Evolutionary conservation across 2,888 invertebrate species (phyloP), one percentile per base, ranked within the genome.

Genomic region (Drosophila anomalata): DNA sequence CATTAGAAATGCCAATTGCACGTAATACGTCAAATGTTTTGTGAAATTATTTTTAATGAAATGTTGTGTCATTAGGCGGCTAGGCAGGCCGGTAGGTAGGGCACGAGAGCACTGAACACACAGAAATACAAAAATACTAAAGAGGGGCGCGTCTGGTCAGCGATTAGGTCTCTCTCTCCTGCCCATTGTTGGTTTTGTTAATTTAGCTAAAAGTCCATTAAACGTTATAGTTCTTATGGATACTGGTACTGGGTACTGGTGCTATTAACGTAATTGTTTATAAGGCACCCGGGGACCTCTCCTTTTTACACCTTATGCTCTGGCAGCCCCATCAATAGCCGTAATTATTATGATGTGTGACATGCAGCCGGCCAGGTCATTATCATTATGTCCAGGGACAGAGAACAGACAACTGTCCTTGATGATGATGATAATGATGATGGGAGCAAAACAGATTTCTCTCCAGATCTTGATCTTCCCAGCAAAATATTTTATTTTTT

Each of bases 41-140:
- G 88, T 82, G 80, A 88, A 84, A 84, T 84, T 84, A 86, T 88
- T 84, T 84, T 82, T 83, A 83, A 88, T 87, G 85, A 85, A 85
- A 86, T 88, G 79, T 81, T 83, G 88, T 88, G 83, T 86, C 88
- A 83, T 87, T 87, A 87, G 82, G 59, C 79, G 53, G 58, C 67
- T 11, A 20, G 41, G 17, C n/a, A 14, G 29, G 29, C 29, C 8
- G 29, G 26, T 6, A 26, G 26, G 26, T 8, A 29, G 29, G 29
- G 41, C 20, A 20, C 22, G 22, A 22, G 22, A 11, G 46, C 53
- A 53, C 9, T 55, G 51, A 47, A 57, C 20, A 54, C 17, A 41
- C n/a, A 59, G 36, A 44, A 17, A 51, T 12, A 51, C 22, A 51
- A 14, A 26, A 3, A 50, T 24, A 29, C 47, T 22, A 59, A 53